Evolutionary conservation across 2,797 vertebrate genomes (phyloP), one percentile per base, ranked within the genome.

Genomic region (Enteromius fasciolatus): DNA sequence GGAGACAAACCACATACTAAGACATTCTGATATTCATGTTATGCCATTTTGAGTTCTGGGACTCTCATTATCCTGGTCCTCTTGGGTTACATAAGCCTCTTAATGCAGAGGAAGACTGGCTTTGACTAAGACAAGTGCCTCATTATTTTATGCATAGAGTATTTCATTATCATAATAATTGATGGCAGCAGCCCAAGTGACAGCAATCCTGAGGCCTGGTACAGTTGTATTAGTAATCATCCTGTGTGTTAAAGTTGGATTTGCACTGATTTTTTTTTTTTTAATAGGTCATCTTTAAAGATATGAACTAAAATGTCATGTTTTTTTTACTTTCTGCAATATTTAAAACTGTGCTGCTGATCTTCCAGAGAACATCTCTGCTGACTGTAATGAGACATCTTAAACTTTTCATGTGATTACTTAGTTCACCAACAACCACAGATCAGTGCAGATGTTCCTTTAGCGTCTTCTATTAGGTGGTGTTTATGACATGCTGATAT

Each of bases 31-130:
- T 57, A 75, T 75, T 75, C 72, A 54, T 74, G 50, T 74, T 39
- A 23, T 57, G 72, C 73, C 52, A 76, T 18, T 75, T 41, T 76
- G 52, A 76, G 73, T 41, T 25, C 52, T 25, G 73, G 70, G 48
- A 76, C 73, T 76, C 52, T 59, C 52, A 76, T 76, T 76, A 76
- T 76, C 39, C 39, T 28, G 39, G 23, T 63, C 54, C 75, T 76
- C 75, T 8, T 76, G 73, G 73, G 73, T 76, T 59, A 59, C 57
- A 76, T 63, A 76, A 76, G 57, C 57, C 57, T 76, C 39, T 63
- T 63, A 63, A 76, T 46, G n/a, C 39, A 63, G 54, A 76, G 57
- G 75, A 76, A 76, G 54, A 63, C 57, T 63, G 17, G 39, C 75
- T 28, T 63, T 63, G 54, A 31, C 74, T 46, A 63, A 76, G 23